Conservation (phyloP, 1,140 invertebrate genomes). For the Arion vulgaris region DNA sequence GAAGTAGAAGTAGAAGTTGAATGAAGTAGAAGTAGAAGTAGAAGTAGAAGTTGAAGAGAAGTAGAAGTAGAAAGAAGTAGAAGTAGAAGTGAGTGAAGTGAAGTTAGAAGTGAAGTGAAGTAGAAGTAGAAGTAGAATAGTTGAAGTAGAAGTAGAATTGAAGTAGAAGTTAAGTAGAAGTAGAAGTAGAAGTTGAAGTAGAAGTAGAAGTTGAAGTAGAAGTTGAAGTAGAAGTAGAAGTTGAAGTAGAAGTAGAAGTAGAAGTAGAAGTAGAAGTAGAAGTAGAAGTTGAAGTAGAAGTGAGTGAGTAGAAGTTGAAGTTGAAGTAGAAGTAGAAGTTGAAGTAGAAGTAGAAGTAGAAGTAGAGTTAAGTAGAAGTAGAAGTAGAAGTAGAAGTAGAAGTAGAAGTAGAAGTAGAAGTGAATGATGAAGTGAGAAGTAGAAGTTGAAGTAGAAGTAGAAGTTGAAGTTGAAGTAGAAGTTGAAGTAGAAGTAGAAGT, state of each 20-base stretch:
- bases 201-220: slow-evolving; percentile 34
- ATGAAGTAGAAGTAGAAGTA: too few relatives aligned
- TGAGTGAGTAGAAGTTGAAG: slow-evolving; percentile 17
- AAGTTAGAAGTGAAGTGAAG: too few relatives aligned
- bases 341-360: slow-evolving; percentile 34
- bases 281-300: slow-evolving; percentile 30
- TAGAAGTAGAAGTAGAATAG: too few relatives aligned
- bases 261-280: slow-evolving; percentile 36
- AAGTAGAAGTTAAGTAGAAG: too few relatives aligned
- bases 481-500: slow-evolving; percentile 16
- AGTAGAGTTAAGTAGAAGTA: slow-evolving; percentile 20
- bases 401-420: slow-evolving; percentile 26
- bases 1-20: too few relatives aligned
- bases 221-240: slow-evolving; percentile 34
- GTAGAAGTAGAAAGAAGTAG: too few relatives aligned
- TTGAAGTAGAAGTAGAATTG: too few relatives aligned
- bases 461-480: slow-evolving; percentile 6
- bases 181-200: too few relatives aligned
- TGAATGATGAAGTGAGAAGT: slow-evolving; percentile 18
- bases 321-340: slow-evolving; percentile 24
- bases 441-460: slow-evolving; percentile 24
- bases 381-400: slow-evolving; percentile 39
- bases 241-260: slow-evolving; percentile 35
- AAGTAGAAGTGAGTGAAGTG: too few relatives aligned
- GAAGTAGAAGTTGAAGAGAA: too few relatives aligned